phyloP scores from a whole-genome alignment of 2,888 invertebrate species.

The Andrena camellia region DNA sequence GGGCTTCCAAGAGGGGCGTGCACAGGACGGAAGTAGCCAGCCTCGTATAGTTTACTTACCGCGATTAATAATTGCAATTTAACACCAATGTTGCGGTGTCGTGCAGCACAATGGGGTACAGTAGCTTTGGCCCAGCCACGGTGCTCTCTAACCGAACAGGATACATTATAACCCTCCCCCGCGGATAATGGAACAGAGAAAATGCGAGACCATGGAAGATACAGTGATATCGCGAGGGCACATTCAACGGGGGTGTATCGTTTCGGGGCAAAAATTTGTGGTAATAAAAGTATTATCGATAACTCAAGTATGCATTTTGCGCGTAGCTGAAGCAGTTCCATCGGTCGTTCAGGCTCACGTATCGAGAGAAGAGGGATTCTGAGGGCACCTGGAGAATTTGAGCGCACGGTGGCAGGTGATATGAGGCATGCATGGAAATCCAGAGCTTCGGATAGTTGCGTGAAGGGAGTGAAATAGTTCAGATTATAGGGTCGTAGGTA shows the following conservation, averaged over 20 bases:
- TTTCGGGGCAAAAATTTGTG: slow-evolving; percentile 3
- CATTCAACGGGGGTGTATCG: slow-evolving; percentile 2
- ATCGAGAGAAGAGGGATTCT: too few species aligned
- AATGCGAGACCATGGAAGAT: slow-evolving; percentile 45
- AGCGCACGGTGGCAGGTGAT: too few species aligned
- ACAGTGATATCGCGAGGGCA: slow-evolving; percentile 12
- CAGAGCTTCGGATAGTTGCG: too few species aligned
- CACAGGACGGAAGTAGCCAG: slow-evolving; percentile 36
- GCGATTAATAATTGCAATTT: slow-evolving; percentile 73
- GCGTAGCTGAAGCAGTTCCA: too few species aligned
- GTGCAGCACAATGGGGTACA: slow-evolving; percentile 53
- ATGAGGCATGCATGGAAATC: too few species aligned
- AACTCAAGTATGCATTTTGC: too few species aligned
- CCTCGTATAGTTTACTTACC: slow-evolving; percentile 61
- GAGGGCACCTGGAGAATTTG: too few species aligned
- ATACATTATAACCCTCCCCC: slow-evolving; percentile 63
- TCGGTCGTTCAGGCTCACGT: too few species aligned
- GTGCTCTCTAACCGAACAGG: slow-evolving; percentile 58
- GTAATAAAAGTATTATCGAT: too few species aligned
- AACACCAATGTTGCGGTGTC: slow-evolving; percentile 67
- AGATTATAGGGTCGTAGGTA: too few species aligned
- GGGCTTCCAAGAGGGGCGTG: background rate
- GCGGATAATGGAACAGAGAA: slow-evolving; percentile 66
- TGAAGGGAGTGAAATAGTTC: too few species aligned
- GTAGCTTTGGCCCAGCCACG: slow-evolving; percentile 38